Conservation (phyloP, 2,797 vertebrate species). For the Macrochelys suwanniensis region DNA sequence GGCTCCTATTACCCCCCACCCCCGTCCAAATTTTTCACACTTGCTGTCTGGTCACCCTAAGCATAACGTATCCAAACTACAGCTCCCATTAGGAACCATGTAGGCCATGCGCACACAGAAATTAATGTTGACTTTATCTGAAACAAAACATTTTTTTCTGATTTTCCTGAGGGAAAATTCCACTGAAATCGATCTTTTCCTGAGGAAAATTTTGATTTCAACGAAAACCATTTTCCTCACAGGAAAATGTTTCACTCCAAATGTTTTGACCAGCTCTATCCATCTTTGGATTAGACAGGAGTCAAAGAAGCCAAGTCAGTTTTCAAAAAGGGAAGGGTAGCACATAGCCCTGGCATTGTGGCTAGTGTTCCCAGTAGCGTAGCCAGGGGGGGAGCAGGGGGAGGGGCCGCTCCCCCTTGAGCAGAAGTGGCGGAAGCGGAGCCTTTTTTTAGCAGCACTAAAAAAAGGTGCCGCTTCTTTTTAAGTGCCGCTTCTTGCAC, state of each 20-base stretch:
- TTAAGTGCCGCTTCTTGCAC: no score
- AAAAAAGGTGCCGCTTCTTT: no score
- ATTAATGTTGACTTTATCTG: not conserved
- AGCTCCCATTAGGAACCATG: not conserved
- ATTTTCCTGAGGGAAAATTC: not conserved
- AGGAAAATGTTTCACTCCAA: not conserved
- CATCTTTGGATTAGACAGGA: not conserved
- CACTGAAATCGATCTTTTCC: not conserved
- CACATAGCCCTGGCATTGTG: not conserved
- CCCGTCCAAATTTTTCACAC: no score
- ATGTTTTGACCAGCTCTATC: no score
- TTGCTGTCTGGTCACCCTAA: no score
- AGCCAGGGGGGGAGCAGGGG: no score
- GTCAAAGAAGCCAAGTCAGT: not conserved
- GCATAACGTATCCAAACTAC: not conserved
- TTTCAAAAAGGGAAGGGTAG: not conserved
- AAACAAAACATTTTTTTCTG: not conserved
- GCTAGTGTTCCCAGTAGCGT: not conserved
- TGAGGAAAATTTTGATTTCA: not conserved
- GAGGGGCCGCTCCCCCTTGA: no score
- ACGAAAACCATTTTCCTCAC: not conserved
- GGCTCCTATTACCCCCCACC: no score
- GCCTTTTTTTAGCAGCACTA: no score
- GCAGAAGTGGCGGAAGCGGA: no score
- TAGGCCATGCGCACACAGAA: not conserved